phyloP scores from a whole-genome alignment of 1,140 invertebrate species.

The Caerostris extrusa region DNA sequence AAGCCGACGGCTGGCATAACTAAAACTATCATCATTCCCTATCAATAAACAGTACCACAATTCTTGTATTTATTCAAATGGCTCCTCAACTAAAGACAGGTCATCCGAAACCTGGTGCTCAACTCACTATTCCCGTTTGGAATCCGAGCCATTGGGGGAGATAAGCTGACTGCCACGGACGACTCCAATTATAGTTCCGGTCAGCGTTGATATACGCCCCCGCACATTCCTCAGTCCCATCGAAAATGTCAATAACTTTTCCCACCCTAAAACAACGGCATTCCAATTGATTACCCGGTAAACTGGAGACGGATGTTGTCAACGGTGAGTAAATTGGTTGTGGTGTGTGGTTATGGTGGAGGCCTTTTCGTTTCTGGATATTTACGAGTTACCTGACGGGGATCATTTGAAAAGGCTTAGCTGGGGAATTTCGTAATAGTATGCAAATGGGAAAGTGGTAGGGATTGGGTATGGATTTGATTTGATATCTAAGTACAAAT shows the following conservation, averaged over 20 bases:
- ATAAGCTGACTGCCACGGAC: background rate
- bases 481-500: too few relatives aligned
- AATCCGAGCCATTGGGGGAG: background rate
- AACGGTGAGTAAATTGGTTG: background rate
- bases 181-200: background rate
- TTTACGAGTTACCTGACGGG: background rate
- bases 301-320: conserved; percentile 6
- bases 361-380: background rate
- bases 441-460: too few relatives aligned
- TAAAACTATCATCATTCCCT: too few relatives aligned
- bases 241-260: conserved; percentile 5
- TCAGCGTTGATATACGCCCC: background rate
- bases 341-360: background rate
- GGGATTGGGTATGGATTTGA: too few relatives aligned
- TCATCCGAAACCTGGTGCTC: background rate
- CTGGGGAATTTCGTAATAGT: too few relatives aligned
- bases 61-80: background rate
- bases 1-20: too few relatives aligned
- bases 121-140: background rate
- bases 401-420: background rate
- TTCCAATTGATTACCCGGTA: conserved; percentile 1
- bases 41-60: background rate
- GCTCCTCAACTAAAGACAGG: background rate
- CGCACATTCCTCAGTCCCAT: background rate
- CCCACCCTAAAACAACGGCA: conserved; percentile 7